A percentile compares a stretch with the other conserved stretches of the same genome.
These are phyloP conservation scores for Bombus waltoni DNA, from an alignment of 1,140 invertebrate genomes.

Conservation along the genomic window DNA sequence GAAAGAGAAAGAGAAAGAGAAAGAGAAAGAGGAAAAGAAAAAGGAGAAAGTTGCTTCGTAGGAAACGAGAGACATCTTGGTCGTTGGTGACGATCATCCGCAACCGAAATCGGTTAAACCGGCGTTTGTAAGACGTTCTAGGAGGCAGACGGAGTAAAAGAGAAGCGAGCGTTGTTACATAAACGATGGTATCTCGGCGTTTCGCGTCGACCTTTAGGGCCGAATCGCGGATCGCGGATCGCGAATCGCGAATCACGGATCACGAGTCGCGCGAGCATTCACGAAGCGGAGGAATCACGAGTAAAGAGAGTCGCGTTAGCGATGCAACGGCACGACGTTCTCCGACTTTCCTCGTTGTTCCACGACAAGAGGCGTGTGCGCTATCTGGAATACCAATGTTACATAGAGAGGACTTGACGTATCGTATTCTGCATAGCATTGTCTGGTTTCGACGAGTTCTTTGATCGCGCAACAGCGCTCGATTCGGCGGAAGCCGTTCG, in stretches of 20 bases:
- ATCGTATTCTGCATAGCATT: constrained; percentile 31
- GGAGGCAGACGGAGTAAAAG: background rate
- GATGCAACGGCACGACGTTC: constrained; percentile 75
- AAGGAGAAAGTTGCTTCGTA: too few species aligned
- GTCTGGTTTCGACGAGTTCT: background rate
- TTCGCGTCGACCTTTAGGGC: constrained; percentile 74
- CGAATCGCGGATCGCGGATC: constrained; percentile 66
- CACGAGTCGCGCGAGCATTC: constrained; percentile 13
- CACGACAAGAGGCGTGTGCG: constrained; percentile 67
- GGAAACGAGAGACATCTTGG: too few species aligned
- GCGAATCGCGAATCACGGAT: constrained; percentile 7
- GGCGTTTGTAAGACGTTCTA: too few species aligned
- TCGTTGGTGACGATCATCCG: too few species aligned
- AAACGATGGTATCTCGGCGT: constrained; percentile 21
- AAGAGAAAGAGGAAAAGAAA: too few species aligned
- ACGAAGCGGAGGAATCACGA: constrained; percentile 11
- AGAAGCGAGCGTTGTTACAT: constrained; percentile 2
- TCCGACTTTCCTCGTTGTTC: constrained; percentile 71
- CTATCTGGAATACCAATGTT: constrained; percentile 73
- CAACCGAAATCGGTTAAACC: too few species aligned
- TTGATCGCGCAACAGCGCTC: background rate
- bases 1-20: too few species aligned
- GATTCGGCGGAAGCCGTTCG: constrained; percentile 1
- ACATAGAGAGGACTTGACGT: constrained; percentile 19
- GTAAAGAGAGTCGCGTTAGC: constrained; percentile 58